Evolutionary conservation across 2,113 vertebrate species (phyloP).

Genomic region (Poeciliopsis occidentalis): DNA sequence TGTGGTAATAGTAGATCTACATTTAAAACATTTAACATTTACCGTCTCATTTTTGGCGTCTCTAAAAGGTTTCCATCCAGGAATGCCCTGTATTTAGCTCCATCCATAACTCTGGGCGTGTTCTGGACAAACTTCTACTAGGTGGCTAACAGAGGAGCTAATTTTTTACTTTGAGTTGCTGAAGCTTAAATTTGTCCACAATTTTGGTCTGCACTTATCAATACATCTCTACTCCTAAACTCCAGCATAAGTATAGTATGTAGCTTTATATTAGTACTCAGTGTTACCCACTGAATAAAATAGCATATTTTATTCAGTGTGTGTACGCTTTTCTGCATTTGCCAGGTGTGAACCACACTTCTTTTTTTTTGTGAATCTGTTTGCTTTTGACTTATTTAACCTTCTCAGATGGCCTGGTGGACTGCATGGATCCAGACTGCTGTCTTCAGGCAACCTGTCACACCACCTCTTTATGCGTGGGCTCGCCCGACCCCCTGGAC

Average conservation of each 20-base stretch:
- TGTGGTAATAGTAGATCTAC: too few relatives aligned
- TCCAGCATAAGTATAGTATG: background rate
- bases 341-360: conserved; percentile 44
- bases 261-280: background rate
- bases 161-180: too few relatives aligned
- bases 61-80: too few relatives aligned
- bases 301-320: background rate
- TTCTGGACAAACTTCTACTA: too few relatives aligned
- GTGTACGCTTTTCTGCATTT: conserved; percentile 14
- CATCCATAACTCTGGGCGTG: too few relatives aligned
- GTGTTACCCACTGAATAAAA: too few relatives aligned
- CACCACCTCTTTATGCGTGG: conserved; percentile 88
- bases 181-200: background rate
- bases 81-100: too few relatives aligned
- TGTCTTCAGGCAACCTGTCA: conserved; percentile 94
- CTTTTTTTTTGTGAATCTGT: conserved; percentile 27
- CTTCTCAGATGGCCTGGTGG: conserved; percentile 89
- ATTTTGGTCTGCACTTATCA: background rate
- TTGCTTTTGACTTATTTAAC: conserved; percentile 45
- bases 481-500: conserved; percentile 93
- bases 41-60: too few relatives aligned
- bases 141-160: too few relatives aligned
- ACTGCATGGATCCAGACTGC: conserved; percentile 99
- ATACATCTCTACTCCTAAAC: too few relatives aligned
- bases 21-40: too few relatives aligned